Evolutionary conservation across 2,113 vertebrate genomes (phyloP), one percentile per base, ranked within the genome.

Genomic region (Lepidothrix coronata): DNA sequence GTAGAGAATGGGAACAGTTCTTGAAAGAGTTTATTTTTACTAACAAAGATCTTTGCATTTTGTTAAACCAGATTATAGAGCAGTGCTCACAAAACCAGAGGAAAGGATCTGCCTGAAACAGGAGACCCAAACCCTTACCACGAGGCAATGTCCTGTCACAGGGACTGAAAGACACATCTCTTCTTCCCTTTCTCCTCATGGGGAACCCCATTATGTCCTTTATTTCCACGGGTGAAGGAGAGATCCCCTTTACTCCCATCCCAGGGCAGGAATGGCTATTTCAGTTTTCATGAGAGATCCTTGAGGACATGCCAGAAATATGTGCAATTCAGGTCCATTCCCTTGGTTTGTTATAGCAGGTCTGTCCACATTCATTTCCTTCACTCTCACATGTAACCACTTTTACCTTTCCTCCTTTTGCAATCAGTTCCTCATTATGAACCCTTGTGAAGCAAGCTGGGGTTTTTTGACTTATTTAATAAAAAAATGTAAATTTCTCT

Each of bases 61-160:
- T 71, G 43, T 52, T 6, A 66, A 44, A 19, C 20, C 20, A 52
- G 22, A 44, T n/a, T 41, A 37, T 11, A 33, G 19, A 57, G 57
- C 52, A 37, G 46, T 5, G 46, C 48, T 81, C 65, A 41, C 28
- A 84, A 78, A 74, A 74, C 39, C 61, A 81, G 57, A 74, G 59
- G 73, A 22, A 68, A 71, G 8, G 37, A 91, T 37, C 22, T 19
- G 66, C 58, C 75, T 59, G 88, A 31, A 88, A n/a, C 6, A 44
- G 46, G 33, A 90, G 25, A 61, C 14, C 39, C 75, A 55, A 68
- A 54, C 14, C 33, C 49, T 33, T 27, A 15, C 16, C 54, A 20
- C 0, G 0, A 44, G 59, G 17, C 24, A 51, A 48, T 11, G 49
- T 62, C 39, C 54, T 39, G 49, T 27, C n/a, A 67, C 23, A 51